phyloP scores from a whole-genome alignment of 2,113 vertebrate genomes.

The Junco hyemalis region DNA sequence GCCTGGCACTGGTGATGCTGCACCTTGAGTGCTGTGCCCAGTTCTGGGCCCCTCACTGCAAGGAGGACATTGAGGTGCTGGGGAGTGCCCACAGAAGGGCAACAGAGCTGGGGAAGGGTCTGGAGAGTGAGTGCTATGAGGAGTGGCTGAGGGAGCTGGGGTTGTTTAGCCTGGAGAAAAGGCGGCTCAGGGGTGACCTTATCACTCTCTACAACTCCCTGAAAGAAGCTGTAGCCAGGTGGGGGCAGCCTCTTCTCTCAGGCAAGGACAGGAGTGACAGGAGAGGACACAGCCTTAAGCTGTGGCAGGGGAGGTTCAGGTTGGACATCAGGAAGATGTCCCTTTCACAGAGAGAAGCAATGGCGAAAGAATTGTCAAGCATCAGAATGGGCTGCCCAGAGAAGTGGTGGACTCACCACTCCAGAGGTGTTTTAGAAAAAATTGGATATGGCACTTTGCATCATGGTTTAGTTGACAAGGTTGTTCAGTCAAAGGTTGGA shows the following conservation, averaged over 20 bases:
- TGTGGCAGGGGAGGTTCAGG: neutral
- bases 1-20: fast-evolving
- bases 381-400: neutral
- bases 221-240: neutral
- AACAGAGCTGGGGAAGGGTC: fast-evolving
- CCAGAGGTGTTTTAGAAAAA: neutral
- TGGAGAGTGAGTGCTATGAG: neutral
- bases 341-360: neutral
- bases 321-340: neutral
- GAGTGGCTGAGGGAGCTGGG: neutral
- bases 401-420: neutral
- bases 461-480: neutral
- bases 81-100: fast-evolving
- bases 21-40: fast-evolving
- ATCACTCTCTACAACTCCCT: neutral
- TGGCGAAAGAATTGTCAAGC: neutral
- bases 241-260: neutral
- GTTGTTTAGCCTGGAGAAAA: neutral
- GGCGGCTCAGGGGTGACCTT: neutral
- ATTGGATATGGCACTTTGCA: neutral
- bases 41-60: neutral
- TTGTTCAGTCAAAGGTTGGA: neutral
- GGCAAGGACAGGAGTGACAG: neutral
- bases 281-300: neutral
- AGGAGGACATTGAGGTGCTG: neutral